These are phyloP conservation scores for Sebastiscus tertius DNA, from an alignment of 2,797 vertebrate genomes.

Conservation along the genomic window DNA sequence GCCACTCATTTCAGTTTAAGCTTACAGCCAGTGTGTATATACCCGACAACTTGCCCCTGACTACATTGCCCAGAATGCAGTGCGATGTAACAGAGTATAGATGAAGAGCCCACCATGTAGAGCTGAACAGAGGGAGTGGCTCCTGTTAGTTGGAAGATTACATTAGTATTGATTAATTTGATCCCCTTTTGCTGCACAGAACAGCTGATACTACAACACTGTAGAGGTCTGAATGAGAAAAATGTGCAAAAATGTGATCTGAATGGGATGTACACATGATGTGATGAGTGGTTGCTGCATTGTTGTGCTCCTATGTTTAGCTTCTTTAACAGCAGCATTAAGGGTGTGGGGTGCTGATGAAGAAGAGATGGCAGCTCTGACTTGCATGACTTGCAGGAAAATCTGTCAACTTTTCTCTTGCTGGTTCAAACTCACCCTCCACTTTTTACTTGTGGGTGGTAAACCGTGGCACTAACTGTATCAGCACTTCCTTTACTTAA, in stretches of 20 bases:
- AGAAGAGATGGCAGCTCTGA: constrained; percentile 13
- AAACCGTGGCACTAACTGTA: background rate
- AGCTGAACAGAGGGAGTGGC: constrained; percentile 72
- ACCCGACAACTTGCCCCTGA: constrained; percentile 44
- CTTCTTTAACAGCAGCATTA: background rate
- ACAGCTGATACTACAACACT: background rate
- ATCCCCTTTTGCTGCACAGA: background rate
- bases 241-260: background rate
- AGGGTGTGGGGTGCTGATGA: constrained; percentile 36
- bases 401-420: constrained; percentile 16
- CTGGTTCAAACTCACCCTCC: background rate
- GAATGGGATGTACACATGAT: background rate
- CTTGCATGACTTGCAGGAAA: constrained; percentile 63
- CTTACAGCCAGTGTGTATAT: background rate
- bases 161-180: background rate
- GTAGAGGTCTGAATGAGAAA: background rate
- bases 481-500: constrained; percentile 35
- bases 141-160: constrained; percentile 10
- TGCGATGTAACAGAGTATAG: constrained; percentile 4
- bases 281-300: constrained; percentile 18
- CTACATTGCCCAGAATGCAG: constrained; percentile 74
- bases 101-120: constrained; percentile 48
- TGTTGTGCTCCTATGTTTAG: background rate
- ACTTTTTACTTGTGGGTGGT: background rate
- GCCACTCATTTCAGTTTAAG: constrained; percentile 12